Percentiles rank a stretch among this genome's conserved stretches.
Evolutionary conservation across 1,140 invertebrate species (phyloP).

Genomic region (Aphis craccivora): DNA sequence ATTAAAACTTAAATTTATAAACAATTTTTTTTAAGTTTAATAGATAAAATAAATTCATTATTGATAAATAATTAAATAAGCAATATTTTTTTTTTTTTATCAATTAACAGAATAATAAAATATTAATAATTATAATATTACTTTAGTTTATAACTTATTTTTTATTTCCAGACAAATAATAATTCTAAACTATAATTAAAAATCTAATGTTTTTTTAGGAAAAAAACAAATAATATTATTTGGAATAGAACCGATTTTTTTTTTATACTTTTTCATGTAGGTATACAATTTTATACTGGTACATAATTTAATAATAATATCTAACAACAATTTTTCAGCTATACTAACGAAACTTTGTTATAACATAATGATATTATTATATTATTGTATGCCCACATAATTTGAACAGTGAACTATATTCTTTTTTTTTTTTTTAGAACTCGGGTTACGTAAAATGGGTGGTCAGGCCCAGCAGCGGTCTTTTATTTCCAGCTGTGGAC

Average conservation of each 20-base stretch:
- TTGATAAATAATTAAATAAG: too few relatives aligned
- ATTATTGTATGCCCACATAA: not conserved
- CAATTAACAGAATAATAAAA: too few relatives aligned
- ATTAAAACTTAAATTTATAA: too few relatives aligned
- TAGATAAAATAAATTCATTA: too few relatives aligned
- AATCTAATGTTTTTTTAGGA: not conserved
- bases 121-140: too few relatives aligned
- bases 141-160: not conserved
- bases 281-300: not conserved
- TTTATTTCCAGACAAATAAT: not conserved
- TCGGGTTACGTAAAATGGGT: conserved; percentile 62
- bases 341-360: not conserved
- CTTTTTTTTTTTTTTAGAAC: conserved; percentile 49
- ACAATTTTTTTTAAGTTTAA: too few relatives aligned
- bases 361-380: not conserved
- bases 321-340: not conserved
- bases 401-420: too few relatives aligned
- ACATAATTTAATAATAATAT: not conserved
- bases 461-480: conserved; percentile 70
- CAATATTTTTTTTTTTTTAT: too few relatives aligned
- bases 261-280: too few relatives aligned
- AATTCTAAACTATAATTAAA: not conserved
- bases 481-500: conserved; percentile 74
- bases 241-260: too few relatives aligned
- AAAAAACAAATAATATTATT: not conserved